Base-by-base conservation (phyloP, 2,888 invertebrate genomes). In the Tolmerus cingulatus region DNA sequence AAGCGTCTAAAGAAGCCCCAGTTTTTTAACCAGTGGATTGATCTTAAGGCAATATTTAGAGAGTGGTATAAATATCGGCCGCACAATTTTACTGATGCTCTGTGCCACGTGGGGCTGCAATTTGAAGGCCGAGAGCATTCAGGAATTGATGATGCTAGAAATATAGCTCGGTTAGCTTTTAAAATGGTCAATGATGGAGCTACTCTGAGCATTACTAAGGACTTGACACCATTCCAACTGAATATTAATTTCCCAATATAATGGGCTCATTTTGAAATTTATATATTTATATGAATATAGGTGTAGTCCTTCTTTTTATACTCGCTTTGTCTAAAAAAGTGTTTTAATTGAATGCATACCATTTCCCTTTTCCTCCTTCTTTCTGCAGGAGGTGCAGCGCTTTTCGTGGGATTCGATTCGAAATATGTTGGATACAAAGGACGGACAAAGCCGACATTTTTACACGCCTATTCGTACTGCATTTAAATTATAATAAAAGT, bases 101-200 rank as follows among this genome's bases (percentile, higher is more conserved):
- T 95, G 30, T 91, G 91, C 66, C 94, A 94, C 90, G 91, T 94
- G 16, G 94, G 94, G 0, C 91, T 95, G 77, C 89, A 91, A 16
- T 95, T 95, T 91, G 93, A 94, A 89, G 95, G 95, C 7, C 92
- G 93, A 81, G 93, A 94, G 89, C 95, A 95, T 90, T 94, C 94
- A 78, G 95, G 95, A 55, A 91, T 95, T 51, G 93, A 94, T 91
- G 95, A 95, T 91, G 94, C 95, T 16, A 93, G 93, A 89, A 95
- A 95, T 90, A 94, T 95, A 78, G 95, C 94, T 14, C 91, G 91
- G 74, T 91, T 95, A 86, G 93, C 94, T 46, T 93, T 92, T 90
- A 93, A 93, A 91, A 94, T 95, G 94, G 92, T 94, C 40, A 89
- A 91, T 86, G 95, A 95, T 91, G 95, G 95, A 23, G 94, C 94